phyloP scores from a whole-genome alignment of 2,888 invertebrate species.

The Ophion ellenae region DNA sequence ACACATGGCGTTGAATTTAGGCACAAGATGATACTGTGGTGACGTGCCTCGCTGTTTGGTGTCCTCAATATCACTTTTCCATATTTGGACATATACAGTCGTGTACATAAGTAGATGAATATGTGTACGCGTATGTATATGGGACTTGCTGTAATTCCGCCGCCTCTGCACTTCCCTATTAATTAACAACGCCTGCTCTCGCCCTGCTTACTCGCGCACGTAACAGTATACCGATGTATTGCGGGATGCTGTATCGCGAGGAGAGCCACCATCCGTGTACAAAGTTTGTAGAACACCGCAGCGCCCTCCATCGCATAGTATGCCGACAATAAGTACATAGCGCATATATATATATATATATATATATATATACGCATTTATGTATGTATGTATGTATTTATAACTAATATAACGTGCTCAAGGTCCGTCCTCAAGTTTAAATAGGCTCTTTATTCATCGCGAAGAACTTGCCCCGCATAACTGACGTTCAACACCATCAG shows the following conservation, averaged over 20 bases:
- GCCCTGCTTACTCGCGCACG: slow-evolving; percentile 5
- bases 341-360: not conserved
- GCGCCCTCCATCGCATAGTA: slow-evolving; percentile 18
- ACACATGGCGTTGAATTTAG: no score
- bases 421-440: slow-evolving; percentile 69
- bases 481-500: slow-evolving; percentile 50
- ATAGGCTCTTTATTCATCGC: slow-evolving; percentile 65
- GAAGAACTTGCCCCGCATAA: slow-evolving; percentile 50
- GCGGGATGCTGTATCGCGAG: slow-evolving; percentile 38
- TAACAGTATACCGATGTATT: slow-evolving; percentile 15
- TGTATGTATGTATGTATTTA: not conserved
- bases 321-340: not conserved
- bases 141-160: slow-evolving; percentile 58
- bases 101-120: not conserved
- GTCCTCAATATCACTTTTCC: no score
- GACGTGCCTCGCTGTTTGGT: no score
- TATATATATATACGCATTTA: not conserved
- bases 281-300: slow-evolving; percentile 38
- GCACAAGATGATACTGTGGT: no score
- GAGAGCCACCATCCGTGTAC: slow-evolving; percentile 10
- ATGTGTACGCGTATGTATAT: slow-evolving; percentile 46
- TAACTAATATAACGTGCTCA: slow-evolving; percentile 31
- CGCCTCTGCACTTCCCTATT: slow-evolving; percentile 79
- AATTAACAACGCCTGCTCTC: slow-evolving; percentile 71
- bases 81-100: no score